These are phyloP conservation scores for Synanthedon vespiformis DNA, from an alignment of 2,888 invertebrate genomes.

Conservation along the genomic window DNA sequence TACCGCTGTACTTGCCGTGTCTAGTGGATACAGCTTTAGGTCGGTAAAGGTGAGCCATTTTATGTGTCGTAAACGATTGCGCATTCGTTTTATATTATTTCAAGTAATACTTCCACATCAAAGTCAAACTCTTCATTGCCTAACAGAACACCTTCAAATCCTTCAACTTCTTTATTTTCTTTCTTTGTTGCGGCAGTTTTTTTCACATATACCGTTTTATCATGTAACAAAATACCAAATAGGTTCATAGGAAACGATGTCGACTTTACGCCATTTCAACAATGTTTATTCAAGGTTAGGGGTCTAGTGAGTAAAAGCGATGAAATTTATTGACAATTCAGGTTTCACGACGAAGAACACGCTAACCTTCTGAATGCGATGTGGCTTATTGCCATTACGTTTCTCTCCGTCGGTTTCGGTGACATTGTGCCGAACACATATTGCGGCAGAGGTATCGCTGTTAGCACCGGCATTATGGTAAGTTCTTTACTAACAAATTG, in stretches of 20 bases:
- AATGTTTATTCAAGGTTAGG: conserved; percentile 9
- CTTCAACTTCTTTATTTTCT: conserved; percentile 31
- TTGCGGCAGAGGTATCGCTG: conserved; percentile 99
- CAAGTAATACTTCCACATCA: conserved; percentile 40
- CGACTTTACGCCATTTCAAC: not conserved
- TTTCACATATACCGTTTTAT: not conserved
- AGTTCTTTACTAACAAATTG: conserved; percentile 61
- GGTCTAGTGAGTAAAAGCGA: conserved; percentile 41
- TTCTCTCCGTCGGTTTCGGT: conserved; percentile 99
- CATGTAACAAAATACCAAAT: no score
- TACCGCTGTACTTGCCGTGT: conserved; percentile 35
- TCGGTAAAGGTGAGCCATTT: conserved; percentile 70
- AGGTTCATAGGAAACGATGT: not conserved
- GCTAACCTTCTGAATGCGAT: conserved; percentile 99
- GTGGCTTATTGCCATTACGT: conserved; percentile 99
- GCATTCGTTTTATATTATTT: conserved; percentile 27
- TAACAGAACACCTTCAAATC: conserved; percentile 15
- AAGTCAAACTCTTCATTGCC: conserved; percentile 65
- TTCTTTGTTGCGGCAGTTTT: conserved; percentile 17
- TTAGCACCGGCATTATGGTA: conserved; percentile 99
- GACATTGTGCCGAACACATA: conserved; percentile 99
- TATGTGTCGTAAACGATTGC: conserved; percentile 46
- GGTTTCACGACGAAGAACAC: conserved; percentile 98
- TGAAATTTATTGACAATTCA: conserved; percentile 71
- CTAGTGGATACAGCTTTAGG: conserved; percentile 32